Base-by-base conservation (phyloP, 2,888 invertebrate species). In the Sinohyriopsis cumingii region DNA sequence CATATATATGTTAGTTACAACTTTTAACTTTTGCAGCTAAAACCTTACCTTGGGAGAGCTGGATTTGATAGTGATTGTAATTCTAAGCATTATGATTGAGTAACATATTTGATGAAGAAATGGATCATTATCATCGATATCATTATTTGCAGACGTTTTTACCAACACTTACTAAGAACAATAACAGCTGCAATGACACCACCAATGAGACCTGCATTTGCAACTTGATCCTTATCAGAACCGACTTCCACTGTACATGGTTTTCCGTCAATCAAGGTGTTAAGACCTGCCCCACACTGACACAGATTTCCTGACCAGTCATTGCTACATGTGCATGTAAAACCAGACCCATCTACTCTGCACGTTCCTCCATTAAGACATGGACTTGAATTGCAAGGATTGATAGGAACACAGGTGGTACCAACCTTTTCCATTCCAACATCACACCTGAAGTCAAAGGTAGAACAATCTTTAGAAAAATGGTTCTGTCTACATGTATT, bases 101-200 rank as follows among this genome's bases (percentile, higher is more conserved):
- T 9, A 33, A 33, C 33, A 33, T 33, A 33, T 9, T 9, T 33
- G 33, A 33, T 9, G 33, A 33, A 33, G 6, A 45, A 45, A 45
- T 45, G 12, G 45, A 45, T 45, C 45, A 45, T 45, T 45, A 45
- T 15, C 15, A 45, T 45, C 15, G 45, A 45, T 45, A 57, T 57
- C 22, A 22, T 57, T 12, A 24, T 24, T 57, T n/a, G n/a, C n/a
- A 12, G 1, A 57, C 18, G 1, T 5, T 2, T 59, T 25, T 22
- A 22, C 6, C 15, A 59, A 61, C 53, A 95, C 95, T 95, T 94
- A 98, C 98, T 95, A 91, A 99, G 94, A 89, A 99, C 96, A 91
- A 99, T 93, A 90, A 99, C 98, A 88, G 97, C 97, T 78, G 98
- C 96, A 84, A 99, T 93, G 75, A 98, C 98, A 82, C 97, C 97